These are phyloP conservation scores for Meandrusa payeni DNA, from an alignment of 2,888 invertebrate species.

Conservation along the genomic window DNA sequence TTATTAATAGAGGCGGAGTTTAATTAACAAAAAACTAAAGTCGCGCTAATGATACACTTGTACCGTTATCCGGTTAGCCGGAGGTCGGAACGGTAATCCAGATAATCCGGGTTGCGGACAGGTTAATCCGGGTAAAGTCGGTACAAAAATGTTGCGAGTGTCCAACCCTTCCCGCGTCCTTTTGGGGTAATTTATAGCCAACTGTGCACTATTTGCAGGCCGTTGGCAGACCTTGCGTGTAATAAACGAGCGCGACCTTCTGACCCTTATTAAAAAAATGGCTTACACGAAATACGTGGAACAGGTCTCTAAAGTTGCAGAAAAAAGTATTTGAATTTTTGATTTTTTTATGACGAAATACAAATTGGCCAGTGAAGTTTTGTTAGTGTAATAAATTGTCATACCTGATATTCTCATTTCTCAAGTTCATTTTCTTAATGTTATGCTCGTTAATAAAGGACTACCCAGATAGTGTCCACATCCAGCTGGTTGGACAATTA, in stretches of 20 bases:
- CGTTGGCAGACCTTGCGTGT: conserved; percentile 25
- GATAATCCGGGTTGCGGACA: conserved; percentile 52
- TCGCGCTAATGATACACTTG: conserved; percentile 41
- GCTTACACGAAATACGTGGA: neutral
- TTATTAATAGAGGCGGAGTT: no score
- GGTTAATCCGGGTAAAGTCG: conserved; percentile 49
- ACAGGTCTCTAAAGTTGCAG: no score
- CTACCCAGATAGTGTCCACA: no score
- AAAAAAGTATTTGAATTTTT: no score
- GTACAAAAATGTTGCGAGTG: conserved; percentile 39
- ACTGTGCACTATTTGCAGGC: conserved; percentile 31
- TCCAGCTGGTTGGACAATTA: no score
- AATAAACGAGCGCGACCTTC: conserved; percentile 7
- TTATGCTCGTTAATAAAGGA: no score
- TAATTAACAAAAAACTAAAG: no score
- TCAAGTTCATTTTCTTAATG: no score
- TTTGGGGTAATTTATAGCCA: conserved; percentile 39
- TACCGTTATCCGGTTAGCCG: conserved; percentile 32
- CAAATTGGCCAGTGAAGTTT: neutral
- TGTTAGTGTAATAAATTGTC: no score
- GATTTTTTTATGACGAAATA: no score
- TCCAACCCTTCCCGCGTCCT: conserved; percentile 32
- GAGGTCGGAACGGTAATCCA: conserved; percentile 25
- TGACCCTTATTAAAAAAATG: conserved; percentile 18
- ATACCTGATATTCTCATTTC: no score